Conservation (phyloP, 2,888 invertebrate genomes). For the Chymomyza amoena region DNA sequence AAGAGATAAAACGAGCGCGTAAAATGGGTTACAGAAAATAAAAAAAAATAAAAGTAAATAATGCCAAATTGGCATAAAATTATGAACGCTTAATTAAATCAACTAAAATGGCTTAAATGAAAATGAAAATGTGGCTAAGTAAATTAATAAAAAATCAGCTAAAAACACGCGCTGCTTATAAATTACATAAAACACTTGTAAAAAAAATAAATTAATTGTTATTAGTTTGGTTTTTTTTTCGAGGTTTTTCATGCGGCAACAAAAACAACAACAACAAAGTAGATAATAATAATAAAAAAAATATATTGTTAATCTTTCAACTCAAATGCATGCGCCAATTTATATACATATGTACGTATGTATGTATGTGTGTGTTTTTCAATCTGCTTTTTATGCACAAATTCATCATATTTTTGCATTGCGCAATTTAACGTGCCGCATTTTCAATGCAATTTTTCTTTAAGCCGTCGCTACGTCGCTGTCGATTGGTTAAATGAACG, state of each 20-base stretch:
- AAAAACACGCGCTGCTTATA: constrained; percentile 27
- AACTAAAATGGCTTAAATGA: constrained; percentile 30
- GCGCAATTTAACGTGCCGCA: constrained; percentile 47
- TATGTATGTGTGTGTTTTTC: too few species aligned
- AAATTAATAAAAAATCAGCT: neutral
- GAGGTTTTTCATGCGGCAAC: constrained; percentile 39
- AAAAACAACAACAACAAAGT: constrained; percentile 17
- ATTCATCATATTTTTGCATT: constrained; percentile 22
- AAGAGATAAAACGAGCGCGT: neutral
- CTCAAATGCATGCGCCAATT: constrained; percentile 10
- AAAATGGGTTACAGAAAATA: constrained; percentile 12
- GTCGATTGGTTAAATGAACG: constrained; percentile 33
- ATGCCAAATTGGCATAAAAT: constrained; percentile 23
- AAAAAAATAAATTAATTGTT: constrained; percentile 43
- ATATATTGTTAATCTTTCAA: constrained; percentile 13
- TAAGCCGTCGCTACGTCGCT: neutral
- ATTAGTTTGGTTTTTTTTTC: constrained; percentile 51
- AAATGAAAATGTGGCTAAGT: constrained; percentile 17
- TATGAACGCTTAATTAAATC: constrained; percentile 45
- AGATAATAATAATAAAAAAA: constrained; percentile 14
- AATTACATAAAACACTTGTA: constrained; percentile 54
- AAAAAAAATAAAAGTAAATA: too few species aligned
- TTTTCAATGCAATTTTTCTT: constrained; percentile 15
- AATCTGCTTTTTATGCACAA: constrained; percentile 3
- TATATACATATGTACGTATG: neutral